These are phyloP conservation scores for Chaetophractus vellerosus DNA, from an alignment of 2,797 vertebrate species.

Conservation along the genomic window DNA sequence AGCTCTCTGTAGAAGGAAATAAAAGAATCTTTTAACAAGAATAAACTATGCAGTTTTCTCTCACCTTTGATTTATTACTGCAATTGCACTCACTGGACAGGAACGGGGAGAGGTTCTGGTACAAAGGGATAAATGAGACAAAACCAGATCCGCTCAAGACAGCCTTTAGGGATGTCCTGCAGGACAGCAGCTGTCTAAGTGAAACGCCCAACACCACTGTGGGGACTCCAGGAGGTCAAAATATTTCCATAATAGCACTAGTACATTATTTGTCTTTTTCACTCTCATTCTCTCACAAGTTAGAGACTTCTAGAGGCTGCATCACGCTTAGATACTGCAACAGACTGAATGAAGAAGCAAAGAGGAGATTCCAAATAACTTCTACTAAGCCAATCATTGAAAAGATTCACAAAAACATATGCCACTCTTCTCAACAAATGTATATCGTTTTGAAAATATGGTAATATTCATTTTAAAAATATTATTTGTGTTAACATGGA, in stretches of 20 bases:
- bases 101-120: background rate
- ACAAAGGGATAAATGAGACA: background rate
- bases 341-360: background rate
- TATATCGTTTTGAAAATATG: background rate
- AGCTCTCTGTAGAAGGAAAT: background rate
- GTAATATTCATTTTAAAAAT: background rate
- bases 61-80: slow-evolving; percentile 18
- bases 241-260: background rate
- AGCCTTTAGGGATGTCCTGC: background rate
- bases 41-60: background rate
- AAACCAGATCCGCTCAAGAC: background rate
- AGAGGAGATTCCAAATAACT: background rate
- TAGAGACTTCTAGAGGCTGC: background rate
- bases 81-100: background rate
- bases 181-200: background rate
- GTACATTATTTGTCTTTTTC: background rate
- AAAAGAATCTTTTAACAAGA: background rate
- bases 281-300: background rate
- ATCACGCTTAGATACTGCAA: background rate
- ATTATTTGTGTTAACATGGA: background rate
- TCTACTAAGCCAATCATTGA: background rate
- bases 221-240: background rate
- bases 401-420: background rate
- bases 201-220: background rate
- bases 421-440: background rate